phyloP scores from a whole-genome alignment of 2,888 invertebrate species.

The Pherbina coryleti region DNA sequence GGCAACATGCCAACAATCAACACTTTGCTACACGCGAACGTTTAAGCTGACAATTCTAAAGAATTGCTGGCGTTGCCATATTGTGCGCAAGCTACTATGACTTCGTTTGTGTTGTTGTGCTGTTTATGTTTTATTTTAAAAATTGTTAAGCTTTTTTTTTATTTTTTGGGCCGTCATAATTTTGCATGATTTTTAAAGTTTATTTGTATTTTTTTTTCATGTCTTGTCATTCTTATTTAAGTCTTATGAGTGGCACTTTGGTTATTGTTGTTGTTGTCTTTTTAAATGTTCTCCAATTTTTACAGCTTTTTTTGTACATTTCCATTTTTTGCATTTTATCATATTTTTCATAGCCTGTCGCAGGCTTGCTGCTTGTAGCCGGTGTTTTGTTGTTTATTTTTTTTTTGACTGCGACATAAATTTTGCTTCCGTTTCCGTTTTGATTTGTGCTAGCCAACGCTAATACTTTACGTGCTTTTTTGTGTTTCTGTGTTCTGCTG shows the following conservation, averaged over 20 bases:
- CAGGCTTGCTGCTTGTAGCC: too few relatives aligned
- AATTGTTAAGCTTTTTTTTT: too few relatives aligned
- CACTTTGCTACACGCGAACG: background rate
- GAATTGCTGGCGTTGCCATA: background rate
- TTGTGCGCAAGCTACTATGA: background rate
- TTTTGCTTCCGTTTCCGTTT: too few relatives aligned
- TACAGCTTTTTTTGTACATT: background rate
- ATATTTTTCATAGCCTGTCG: background rate
- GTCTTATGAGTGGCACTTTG: background rate
- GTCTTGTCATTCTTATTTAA: background rate
- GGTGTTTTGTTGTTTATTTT: background rate
- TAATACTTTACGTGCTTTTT: background rate
- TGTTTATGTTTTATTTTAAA: background rate
- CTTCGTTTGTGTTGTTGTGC: background rate
- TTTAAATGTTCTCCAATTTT: background rate
- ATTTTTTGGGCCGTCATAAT: too few relatives aligned
- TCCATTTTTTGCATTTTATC: background rate
- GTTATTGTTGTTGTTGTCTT: too few relatives aligned
- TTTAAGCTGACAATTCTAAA: background rate
- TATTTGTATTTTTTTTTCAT: background rate
- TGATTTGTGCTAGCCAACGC: background rate
- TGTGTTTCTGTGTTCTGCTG: constrained; percentile 6
- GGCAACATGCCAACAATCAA: constrained; percentile 8
- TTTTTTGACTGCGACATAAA: background rate
- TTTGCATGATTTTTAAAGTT: too few relatives aligned